Conservation (phyloP, 1,140 invertebrate species). For the Heliconius congener region DNA sequence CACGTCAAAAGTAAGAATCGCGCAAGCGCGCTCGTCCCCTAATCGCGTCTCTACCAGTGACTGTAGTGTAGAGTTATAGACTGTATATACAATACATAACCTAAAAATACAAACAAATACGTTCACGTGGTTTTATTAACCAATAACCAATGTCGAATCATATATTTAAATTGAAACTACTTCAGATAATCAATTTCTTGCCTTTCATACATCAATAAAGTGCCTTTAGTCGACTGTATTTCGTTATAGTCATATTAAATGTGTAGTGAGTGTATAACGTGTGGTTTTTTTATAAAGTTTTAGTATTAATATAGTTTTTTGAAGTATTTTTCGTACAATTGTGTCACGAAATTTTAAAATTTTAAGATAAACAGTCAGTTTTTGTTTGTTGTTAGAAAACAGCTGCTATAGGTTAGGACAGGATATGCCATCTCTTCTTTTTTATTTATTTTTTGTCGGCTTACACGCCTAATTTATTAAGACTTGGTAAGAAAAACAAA, state of each 20-base stretch:
- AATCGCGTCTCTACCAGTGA: background rate
- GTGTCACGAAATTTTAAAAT: background rate
- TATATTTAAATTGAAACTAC: slow-evolving; percentile 10
- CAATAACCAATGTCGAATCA: slow-evolving; percentile 4
- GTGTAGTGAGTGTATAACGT: background rate
- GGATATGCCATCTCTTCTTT: slow-evolving; percentile 22
- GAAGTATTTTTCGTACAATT: background rate
- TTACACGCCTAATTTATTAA: no score
- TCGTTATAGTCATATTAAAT: background rate
- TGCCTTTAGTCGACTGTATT: background rate
- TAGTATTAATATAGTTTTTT: background rate
- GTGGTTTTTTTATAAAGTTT: background rate
- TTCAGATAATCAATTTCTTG: slow-evolving; percentile 1
- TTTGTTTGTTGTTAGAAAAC: slow-evolving; percentile 11
- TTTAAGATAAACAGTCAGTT: slow-evolving; percentile 3
- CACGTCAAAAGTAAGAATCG: background rate
- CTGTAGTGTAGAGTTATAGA: background rate
- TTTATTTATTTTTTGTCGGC: background rate
- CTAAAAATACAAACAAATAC: slow-evolving; percentile 8
- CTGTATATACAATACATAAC: background rate
- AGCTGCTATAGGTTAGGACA: slow-evolving; percentile 25
- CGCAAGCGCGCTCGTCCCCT: background rate
- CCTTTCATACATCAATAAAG: background rate
- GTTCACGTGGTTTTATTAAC: slow-evolving; percentile 4
- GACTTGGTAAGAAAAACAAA: no score